Evolutionary conservation across 2,113 vertebrate genomes (phyloP).

Genomic region (Lagenorhynchus albirostris): DNA sequence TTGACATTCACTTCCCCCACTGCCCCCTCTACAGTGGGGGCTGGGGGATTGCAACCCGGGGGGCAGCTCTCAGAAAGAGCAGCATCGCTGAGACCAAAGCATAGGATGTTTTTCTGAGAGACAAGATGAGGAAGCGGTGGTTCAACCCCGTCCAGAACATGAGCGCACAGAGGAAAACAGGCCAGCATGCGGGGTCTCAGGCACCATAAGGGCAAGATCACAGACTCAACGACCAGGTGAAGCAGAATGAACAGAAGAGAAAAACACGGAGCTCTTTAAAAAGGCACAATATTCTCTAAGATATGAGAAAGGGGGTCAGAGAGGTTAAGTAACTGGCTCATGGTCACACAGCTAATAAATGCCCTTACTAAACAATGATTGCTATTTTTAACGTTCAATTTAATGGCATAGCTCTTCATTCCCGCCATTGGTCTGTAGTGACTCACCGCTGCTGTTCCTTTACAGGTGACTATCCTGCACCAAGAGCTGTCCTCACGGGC

Average conservation of each 20-base stretch:
- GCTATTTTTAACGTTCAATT: background rate
- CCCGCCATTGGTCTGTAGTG: background rate
- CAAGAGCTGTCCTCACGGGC: conserved; percentile 95
- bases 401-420: background rate
- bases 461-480: conserved; percentile 96
- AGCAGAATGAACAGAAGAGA: background rate
- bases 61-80: background rate
- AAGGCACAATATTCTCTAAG: background rate
- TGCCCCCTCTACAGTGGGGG: background rate
- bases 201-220: background rate
- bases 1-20: background rate
- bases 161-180: background rate
- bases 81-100: background rate
- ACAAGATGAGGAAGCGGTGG: background rate
- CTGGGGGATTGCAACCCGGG: no score
- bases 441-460: background rate
- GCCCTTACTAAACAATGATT: background rate
- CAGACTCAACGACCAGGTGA: background rate
- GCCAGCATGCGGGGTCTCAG: background rate
- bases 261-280: background rate
- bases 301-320: background rate
- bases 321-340: background rate
- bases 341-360: background rate
- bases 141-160: background rate
- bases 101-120: background rate